Conservation (phyloP, 1,140 invertebrate genomes). For the Idris sp. region DNA sequence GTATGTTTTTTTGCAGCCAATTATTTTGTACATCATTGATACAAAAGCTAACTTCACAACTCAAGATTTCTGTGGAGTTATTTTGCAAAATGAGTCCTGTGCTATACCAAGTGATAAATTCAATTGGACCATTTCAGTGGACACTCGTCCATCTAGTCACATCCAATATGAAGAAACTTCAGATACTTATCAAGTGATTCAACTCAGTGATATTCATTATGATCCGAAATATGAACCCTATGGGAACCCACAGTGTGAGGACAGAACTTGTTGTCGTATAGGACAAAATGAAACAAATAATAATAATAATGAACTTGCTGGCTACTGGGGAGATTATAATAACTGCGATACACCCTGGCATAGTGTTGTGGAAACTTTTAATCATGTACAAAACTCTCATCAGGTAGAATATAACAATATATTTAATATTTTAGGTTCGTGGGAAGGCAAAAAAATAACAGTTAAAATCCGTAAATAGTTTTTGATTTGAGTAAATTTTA, state of each 20-base stretch:
- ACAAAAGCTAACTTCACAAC: constrained; percentile 75
- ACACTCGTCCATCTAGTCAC: constrained; percentile 55
- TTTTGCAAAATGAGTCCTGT: constrained; percentile 77
- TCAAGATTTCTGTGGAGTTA: constrained; percentile 78
- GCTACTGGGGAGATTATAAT: constrained; percentile 88
- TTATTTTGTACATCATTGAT: constrained; percentile 79
- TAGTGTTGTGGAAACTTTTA: constrained; percentile 81
- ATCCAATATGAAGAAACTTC: constrained; percentile 23
- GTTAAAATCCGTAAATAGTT: no score
- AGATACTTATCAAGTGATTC: constrained; percentile 80
- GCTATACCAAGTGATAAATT: constrained; percentile 68
- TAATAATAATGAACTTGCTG: constrained; percentile 79
- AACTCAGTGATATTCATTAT: constrained; percentile 90
- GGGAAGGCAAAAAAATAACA: no score
- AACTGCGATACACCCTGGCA: constrained; percentile 86
- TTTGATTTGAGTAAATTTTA: no score
- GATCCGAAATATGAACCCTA: constrained; percentile 85
- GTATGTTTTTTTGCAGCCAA: constrained; percentile 77
- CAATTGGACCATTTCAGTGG: constrained; percentile 80
- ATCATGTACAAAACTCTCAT: constrained; percentile 78
- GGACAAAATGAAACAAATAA: constrained; percentile 76
- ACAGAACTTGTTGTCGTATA: constrained; percentile 88
- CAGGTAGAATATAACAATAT: constrained; percentile 71
- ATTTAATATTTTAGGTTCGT: background rate
- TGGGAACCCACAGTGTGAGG: constrained; percentile 83